phyloP scores from a whole-genome alignment of 2,113 vertebrate genomes.

The Paratilapia polleni region DNA sequence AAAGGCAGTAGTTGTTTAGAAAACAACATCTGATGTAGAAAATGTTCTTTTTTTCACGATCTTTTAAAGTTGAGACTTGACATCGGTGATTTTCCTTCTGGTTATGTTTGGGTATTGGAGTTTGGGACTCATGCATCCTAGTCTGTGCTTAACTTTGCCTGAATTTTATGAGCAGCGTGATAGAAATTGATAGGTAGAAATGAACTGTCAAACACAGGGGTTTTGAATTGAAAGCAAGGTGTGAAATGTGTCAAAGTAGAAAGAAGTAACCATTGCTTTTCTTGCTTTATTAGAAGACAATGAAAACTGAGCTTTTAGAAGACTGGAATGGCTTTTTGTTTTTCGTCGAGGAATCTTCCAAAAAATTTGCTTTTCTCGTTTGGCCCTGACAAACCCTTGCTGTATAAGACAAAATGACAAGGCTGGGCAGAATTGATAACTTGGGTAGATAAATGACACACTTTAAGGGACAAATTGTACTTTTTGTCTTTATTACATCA shows the following conservation, averaged over 20 bases:
- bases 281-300: not conserved
- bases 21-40: not conserved
- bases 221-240: not conserved
- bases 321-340: not conserved
- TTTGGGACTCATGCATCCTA: not conserved
- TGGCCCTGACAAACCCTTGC: not conserved
- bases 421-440: not conserved
- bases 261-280: not conserved
- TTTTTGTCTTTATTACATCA: not conserved
- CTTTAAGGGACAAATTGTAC: not conserved
- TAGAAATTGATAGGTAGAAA: not conserved
- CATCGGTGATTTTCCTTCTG: not conserved
- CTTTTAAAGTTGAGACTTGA: too few species aligned
- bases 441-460: not conserved
- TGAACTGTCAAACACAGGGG: not conserved
- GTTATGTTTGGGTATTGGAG: not conserved
- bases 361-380: not conserved
- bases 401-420: not conserved
- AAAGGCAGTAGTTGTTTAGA: not conserved
- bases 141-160: not conserved
- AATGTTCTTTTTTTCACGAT: not conserved
- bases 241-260: not conserved
- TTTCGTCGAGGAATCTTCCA: not conserved
- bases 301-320: not conserved
- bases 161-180: not conserved